A percentile compares a stretch with the other conserved stretches of the same genome.
These are phyloP conservation scores for Thera obeliscata DNA, from an alignment of 2,888 invertebrate species.

Conservation along the genomic window DNA sequence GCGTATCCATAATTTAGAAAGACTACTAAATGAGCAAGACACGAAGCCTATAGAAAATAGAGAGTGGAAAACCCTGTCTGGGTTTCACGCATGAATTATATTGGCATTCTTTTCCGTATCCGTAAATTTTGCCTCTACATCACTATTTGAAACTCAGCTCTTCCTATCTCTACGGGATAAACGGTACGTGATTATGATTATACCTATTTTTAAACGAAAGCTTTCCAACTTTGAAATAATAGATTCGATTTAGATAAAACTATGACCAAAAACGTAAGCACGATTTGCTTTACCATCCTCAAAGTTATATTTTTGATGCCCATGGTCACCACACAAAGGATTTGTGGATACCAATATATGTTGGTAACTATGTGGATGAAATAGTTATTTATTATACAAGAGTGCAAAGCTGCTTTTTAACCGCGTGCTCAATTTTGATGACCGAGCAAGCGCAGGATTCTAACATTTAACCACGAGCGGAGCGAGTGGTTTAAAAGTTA, in stretches of 20 bases:
- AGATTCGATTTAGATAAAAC: constrained; percentile 28
- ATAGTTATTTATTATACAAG: too few species aligned
- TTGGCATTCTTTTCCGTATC: constrained; percentile 9
- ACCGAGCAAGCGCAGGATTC: too few species aligned
- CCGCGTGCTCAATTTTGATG: too few species aligned
- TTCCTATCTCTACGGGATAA: constrained; percentile 38
- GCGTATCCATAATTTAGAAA: neutral
- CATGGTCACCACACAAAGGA: too few species aligned
- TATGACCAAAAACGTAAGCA: constrained; percentile 1
- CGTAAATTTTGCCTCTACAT: neutral
- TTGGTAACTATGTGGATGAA: too few species aligned
- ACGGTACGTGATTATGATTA: constrained; percentile 39
- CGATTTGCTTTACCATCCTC: neutral
- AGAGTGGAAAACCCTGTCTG: too few species aligned
- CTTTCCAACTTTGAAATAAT: constrained; percentile 20
- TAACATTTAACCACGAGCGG: too few species aligned
- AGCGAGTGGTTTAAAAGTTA: too few species aligned
- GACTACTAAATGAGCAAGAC: neutral
- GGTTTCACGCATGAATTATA: neutral
- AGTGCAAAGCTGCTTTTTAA: too few species aligned
- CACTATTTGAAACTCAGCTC: constrained; percentile 26
- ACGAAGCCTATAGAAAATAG: too few species aligned
- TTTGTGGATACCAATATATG: too few species aligned
- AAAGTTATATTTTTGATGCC: too few species aligned
- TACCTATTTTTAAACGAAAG: constrained; percentile 38